These are phyloP conservation scores for Paramacrobiotus metropolitanus DNA, from an alignment of 1,140 invertebrate species.

Conservation along the genomic window DNA sequence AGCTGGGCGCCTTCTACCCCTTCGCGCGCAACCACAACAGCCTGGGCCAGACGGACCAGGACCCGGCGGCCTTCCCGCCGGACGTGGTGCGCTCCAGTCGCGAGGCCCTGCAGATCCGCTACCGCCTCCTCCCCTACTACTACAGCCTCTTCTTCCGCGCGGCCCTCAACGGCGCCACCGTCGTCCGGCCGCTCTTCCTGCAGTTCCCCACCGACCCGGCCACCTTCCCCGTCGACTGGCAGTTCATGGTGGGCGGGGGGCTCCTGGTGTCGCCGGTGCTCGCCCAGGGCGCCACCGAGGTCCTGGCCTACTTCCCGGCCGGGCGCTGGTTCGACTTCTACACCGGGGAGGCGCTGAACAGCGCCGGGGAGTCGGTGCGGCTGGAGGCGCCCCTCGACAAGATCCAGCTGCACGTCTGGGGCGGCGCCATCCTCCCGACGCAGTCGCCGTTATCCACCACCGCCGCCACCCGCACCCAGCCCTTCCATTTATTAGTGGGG, in stretches of 20 bases:
- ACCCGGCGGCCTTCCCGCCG: constrained; percentile 24
- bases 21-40: constrained; percentile 66
- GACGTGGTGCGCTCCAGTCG: background rate
- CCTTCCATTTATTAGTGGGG: constrained; percentile 34
- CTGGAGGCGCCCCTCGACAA: constrained; percentile 14
- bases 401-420: constrained; percentile 23
- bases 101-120: constrained; percentile 38
- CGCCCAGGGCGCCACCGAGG: constrained; percentile 14
- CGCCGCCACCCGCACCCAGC: constrained; percentile 28
- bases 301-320: constrained; percentile 40
- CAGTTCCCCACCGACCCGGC: constrained; percentile 30
- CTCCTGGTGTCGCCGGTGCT: constrained; percentile 52
- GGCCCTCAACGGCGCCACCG: constrained; percentile 41
- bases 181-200: constrained; percentile 51
- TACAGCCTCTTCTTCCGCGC: constrained; percentile 53
- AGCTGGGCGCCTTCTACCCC: constrained; percentile 25
- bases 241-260: constrained; percentile 51
- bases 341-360: constrained; percentile 22
- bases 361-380: constrained; percentile 18
- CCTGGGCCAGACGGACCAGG: constrained; percentile 39
- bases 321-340: constrained; percentile 47
- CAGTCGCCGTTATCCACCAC: constrained; percentile 22
- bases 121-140: constrained; percentile 50
- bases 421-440: constrained; percentile 22
- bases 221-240: constrained; percentile 44